Evolutionary conservation across 1,140 invertebrate species (phyloP), one percentile per base, ranked within the genome.

Genomic region (Zaprionus davidi): DNA sequence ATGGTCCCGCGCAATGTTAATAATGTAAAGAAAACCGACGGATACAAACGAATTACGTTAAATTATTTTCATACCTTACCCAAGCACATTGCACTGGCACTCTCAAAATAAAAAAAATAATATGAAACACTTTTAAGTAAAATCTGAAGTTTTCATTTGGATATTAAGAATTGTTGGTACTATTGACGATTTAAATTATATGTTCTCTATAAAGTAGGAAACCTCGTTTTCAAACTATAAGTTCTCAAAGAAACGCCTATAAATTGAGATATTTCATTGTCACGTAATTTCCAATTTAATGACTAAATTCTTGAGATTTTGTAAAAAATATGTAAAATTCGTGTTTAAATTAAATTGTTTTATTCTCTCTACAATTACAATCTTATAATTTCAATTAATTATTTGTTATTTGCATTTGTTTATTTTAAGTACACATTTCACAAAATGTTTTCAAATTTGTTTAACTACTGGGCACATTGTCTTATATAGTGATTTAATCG

Each of bases 1-100:
- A 34, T 36, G 17, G 56, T 59, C 68, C 73, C 46, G 74, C 68
- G 70, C 82, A 74, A 69, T 85, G 74, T 77, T 70, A 69, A 65
- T 84, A 84, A 81, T 83, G 65, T 74, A 17, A 58, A 56, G 20
- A 24, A 24, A 15, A 15, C 22, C 26, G 28, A 7, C 13, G 28
- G 15, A 56, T 5, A 56, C 69, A 78, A 74, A 70, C 59, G 38
- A 63, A 68, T 22, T 51, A 65, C 56, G 36, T 66, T 84, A 66
- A 84, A 81, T 78, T 85, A 86, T 85, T 85, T 84, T 85, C 82
- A 76, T 71, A 76, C 67, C 28, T 71, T 28, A n/a, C 55, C 66
- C 24, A 13, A 11, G 0, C 2, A 62, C 67, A 73, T 65, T 26
- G 62, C 68, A 76, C 49, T 67, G 41, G 62, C 69, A 81, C 46